These are phyloP conservation scores for Chrysemys picta DNA, from an alignment of 2,113 vertebrate species.

Conservation along the genomic window DNA sequence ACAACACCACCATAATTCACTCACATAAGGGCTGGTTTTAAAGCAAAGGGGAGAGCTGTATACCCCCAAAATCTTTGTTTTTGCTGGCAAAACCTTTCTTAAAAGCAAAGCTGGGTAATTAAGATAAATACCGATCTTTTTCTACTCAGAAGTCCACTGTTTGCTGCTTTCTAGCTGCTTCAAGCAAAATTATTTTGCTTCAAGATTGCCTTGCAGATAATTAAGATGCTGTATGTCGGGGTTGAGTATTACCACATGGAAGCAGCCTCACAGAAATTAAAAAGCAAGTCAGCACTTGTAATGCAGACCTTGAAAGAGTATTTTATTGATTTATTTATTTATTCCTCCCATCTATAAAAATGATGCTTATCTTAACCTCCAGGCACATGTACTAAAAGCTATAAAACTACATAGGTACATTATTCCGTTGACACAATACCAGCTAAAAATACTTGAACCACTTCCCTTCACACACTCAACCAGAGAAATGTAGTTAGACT, in stretches of 20 bases:
- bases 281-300: not conserved
- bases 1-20: not conserved
- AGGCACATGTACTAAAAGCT: slow-evolving; percentile 6
- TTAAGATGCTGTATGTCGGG: not conserved
- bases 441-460: not conserved
- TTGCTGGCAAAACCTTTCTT: not conserved
- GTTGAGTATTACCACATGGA: slow-evolving; percentile 44
- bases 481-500: not conserved
- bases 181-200: slow-evolving; percentile 15
- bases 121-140: not conserved
- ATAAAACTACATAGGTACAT: not conserved
- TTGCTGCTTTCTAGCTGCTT: not conserved
- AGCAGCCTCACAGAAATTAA: not conserved
- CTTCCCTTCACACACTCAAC: not conserved
- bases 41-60: not conserved
- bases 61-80: not conserved
- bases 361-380: not conserved
- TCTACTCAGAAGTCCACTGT: not conserved
- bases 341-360: not conserved
- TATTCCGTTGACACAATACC: not conserved
- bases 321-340: slow-evolving; percentile 20
- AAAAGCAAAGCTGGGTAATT: not conserved
- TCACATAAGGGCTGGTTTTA: not conserved
- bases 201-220: slow-evolving; percentile 10
- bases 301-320: slow-evolving; percentile 13